Base-by-base conservation (phyloP, 2,797 vertebrate genomes). In the Chaetophractus vellerosus region DNA sequence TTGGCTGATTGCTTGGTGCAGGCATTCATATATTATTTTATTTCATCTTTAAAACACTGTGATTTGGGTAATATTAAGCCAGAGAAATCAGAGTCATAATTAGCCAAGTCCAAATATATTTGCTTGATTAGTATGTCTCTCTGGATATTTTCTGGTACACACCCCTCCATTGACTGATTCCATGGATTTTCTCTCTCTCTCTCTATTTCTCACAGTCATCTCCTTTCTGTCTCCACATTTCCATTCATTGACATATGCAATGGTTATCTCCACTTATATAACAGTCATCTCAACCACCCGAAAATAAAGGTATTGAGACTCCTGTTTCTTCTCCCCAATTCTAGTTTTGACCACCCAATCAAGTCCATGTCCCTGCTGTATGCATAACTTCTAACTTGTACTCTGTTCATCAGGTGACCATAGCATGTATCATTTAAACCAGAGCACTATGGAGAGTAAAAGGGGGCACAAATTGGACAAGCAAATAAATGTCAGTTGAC, bases 401-500 rank as follows among this genome's bases (percentile, higher is more conserved):
- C 7, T 55, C 3, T 55, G 12, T 24, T 24, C 55, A 52, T 63
- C 59, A 6, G 59, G 16, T 21, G 18, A 11, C 0, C 0, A 6
- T 19, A 3, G 0, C 19, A 4, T 48, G 33, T 52, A 4, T 15
- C 33, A 50, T 57, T 38, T 16, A 33, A 26, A 10, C 9, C 7
- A 45, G 26, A 11, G 31, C 1, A 14, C 9, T 76, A 41, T 66
- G 72, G 18, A 33, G 26, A 33, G 14, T 9, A 24, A 64, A 71
- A 93, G n/a, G 5, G 21, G 3, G 5, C 15, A 52, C 5, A 14
- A 0, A 2, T 1, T 16, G 6, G 3, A 23, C 6, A 24, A 36
- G 21, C 1, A 12, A 36, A 3, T 18, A 16, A 82, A 11, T 28
- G 11, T 24, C 14, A 16, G 1, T 15, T 5, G 33, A 66, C 5